Evolutionary conservation across 2,113 vertebrate species (phyloP).

Genomic region (Crotalus tigris): DNA sequence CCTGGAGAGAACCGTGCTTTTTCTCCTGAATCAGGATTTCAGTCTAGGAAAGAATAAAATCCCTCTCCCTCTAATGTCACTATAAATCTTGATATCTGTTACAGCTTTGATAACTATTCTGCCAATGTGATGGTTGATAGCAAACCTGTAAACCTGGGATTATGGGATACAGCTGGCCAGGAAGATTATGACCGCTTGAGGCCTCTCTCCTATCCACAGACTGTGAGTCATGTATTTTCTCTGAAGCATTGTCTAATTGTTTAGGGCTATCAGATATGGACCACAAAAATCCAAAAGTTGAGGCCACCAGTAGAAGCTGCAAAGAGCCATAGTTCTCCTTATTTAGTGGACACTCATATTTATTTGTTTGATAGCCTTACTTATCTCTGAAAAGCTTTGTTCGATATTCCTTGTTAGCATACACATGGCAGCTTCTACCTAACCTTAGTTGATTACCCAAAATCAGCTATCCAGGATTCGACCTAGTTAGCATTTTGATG

Average conservation of each 20-base stretch:
- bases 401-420: background rate
- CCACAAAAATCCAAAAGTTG: background rate
- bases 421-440: background rate
- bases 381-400: background rate
- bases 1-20: background rate
- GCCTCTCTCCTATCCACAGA: conserved; percentile 80
- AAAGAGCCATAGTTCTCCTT: background rate
- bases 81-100: background rate
- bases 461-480: background rate
- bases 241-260: background rate
- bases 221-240: conserved; percentile 59
- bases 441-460: background rate
- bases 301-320: background rate
- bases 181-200: conserved; percentile 88
- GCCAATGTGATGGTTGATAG: conserved; percentile 85
- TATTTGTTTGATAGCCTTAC: background rate
- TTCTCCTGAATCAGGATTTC: background rate
- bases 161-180: conserved; percentile 88
- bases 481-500: background rate
- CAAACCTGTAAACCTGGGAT: conserved; percentile 81
- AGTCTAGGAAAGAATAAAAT: background rate
- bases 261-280: background rate
- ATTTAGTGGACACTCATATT: background rate
- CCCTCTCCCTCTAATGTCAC: background rate
- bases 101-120: conserved; percentile 82